Conservation (phyloP, 2,797 vertebrate genomes). For the Pogoniulus pusillus region DNA sequence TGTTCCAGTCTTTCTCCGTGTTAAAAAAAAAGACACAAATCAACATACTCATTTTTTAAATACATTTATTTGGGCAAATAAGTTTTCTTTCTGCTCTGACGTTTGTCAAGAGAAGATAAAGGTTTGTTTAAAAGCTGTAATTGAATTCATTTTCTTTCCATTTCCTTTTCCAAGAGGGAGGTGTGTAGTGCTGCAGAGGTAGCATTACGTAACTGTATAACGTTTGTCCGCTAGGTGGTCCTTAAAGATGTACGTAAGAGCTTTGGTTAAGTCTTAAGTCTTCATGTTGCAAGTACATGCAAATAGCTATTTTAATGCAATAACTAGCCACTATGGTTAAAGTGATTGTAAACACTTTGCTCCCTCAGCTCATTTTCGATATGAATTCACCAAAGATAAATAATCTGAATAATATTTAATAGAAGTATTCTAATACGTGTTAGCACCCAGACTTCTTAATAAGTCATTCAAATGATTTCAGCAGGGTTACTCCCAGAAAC, state of each 20-base stretch:
- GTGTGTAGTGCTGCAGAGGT: background rate
- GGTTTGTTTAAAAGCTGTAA: background rate
- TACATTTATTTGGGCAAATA: background rate
- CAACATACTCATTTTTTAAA: background rate
- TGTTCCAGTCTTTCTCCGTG: background rate
- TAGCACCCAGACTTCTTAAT: background rate
- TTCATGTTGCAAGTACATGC: background rate
- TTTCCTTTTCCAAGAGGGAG: background rate
- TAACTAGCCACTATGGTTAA: background rate
- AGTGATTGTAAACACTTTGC: background rate
- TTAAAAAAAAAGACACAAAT: background rate
- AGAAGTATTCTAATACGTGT: background rate
- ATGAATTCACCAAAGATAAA: background rate
- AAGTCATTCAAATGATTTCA: background rate
- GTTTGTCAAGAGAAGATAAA: background rate
- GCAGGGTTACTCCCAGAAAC: background rate
- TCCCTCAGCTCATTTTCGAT: background rate
- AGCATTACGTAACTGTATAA: background rate
- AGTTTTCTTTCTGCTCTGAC: background rate
- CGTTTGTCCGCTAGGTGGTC: slow-evolving; percentile 35
- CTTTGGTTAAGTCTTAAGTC: background rate
- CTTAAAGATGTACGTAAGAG: background rate
- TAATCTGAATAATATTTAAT: background rate
- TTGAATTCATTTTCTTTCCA: background rate
- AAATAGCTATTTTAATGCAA: background rate